Base-by-base conservation (phyloP, 35 echinoderm and acorn worm species). In the Lytechinus variegatus region DNA sequence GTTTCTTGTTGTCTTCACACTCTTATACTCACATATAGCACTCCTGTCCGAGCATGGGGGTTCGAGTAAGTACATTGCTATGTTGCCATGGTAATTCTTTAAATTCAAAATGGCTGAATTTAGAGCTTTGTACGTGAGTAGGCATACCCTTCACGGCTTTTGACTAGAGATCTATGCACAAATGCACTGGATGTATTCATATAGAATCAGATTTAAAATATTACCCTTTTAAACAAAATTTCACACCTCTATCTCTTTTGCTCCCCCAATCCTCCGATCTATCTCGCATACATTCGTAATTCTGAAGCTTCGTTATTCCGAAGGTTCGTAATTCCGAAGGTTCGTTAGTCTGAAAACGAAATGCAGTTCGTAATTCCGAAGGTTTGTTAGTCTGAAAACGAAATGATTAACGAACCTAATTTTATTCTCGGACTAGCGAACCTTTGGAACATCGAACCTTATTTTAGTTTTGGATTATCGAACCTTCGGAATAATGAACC, bases 1-100 rank as follows among this genome's bases (percentile, higher is more conserved):
- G 13, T 16, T 71, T 79, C 66, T 79, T 79, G 66, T 79, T 79
- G 66, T 79, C n/a, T 79, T 79, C 66, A 79, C 66, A 79, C 60
- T 94, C 52, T 44, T 94, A 51, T 52, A 27, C 61, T 61, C 94
- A 71, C 94, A 94, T 88, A 55, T 94, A 96, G 96, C 96, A 94
- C 96, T 87, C 96, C 96, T 90, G 8, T 96, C 86, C 94, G 96
- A 96, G 96, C 96, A 96, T 96, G 96, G 96, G 96, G 96, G 72
- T 94, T 94, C 95, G 86, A 96, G 96, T 96, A 96, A 96, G 96
- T 96, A 96, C 92, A 79, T 90, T 44, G 88, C 53, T 55, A 10
- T 55, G 96, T 96, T 90, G 94, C 96, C 96, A 94, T 96, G 54
- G 96, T 94, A 94, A 95, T 24, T 55, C 24, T 93, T 54, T 57